These are phyloP conservation scores for Notolabrus celidotus DNA, from an alignment of 2,797 vertebrate genomes.

Conservation along the genomic window DNA sequence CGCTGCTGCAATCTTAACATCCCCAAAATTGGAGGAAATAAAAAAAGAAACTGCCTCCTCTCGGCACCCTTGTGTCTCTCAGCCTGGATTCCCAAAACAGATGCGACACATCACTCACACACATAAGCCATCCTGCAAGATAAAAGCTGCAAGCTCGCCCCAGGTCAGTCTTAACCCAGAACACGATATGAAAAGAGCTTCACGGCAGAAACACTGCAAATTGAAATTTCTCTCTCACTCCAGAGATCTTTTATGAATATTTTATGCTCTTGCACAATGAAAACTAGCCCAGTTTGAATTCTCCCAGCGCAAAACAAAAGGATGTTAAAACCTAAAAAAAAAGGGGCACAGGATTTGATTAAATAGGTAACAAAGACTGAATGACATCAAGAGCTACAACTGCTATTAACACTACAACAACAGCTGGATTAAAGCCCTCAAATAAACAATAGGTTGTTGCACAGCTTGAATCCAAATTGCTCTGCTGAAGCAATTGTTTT, in stretches of 20 bases:
- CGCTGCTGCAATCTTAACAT: constrained; percentile 61
- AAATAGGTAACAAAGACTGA: constrained; percentile 41
- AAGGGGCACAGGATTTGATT: constrained; percentile 47
- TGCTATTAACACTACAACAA: constrained; percentile 43
- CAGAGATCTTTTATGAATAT: constrained; percentile 64
- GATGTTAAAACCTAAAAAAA: constrained; percentile 48
- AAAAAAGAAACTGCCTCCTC: constrained; percentile 40
- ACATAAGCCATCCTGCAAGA: constrained; percentile 38
- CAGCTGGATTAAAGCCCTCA: constrained; percentile 28
- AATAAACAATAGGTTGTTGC: constrained; percentile 49
- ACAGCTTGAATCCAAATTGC: constrained; percentile 56
- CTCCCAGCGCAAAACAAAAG: constrained; percentile 45
- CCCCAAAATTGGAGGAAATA: constrained; percentile 58
- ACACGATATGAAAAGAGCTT: constrained; percentile 49
- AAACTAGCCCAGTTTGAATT: constrained; percentile 54
- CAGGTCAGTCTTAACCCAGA: constrained; percentile 69
- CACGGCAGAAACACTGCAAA: constrained; percentile 49
- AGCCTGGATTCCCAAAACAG: constrained; percentile 55
- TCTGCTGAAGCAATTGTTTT: constrained; percentile 58
- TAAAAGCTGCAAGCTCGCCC: constrained; percentile 60
- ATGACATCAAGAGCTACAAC: constrained; percentile 42
- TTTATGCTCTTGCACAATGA: constrained; percentile 61
- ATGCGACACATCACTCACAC: constrained; percentile 54
- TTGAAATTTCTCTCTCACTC: constrained; percentile 60
- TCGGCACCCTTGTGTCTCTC: constrained; percentile 47